Evolutionary conservation across 2,888 invertebrate genomes (phyloP), one percentile per base, ranked within the genome.

Genomic region (Lacanobia wlatinum): DNA sequence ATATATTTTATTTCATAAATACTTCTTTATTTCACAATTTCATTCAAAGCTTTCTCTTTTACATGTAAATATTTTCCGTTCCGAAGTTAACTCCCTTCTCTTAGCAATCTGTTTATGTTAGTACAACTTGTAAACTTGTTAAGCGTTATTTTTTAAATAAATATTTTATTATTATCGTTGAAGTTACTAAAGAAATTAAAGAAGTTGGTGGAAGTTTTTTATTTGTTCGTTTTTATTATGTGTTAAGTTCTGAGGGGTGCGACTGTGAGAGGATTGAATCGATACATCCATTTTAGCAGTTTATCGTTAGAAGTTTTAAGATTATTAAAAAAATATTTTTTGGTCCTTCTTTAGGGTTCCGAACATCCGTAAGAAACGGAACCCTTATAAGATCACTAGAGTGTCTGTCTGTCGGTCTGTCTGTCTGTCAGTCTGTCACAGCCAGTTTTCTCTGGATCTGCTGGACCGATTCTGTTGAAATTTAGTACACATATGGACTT

Each of bases 101-200:
- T 62, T 28, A 10, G 50, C 50, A 59, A 80, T 78, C 62, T 69
- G 76, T 78, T 80, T 62, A 80, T 38, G 40, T 75, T 43, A 65
- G 14, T 40, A 52, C 28, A 59, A 65, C 53, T 80, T 66, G 48
- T 58, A 52, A 80, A 78, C 61, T 75, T 59, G 43, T 14, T 69
- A 46, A 59, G 5, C 43, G 21, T 65, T 62, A 69, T 69, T 69
- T 80, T 75, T 14, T 40, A 64, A 60, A 69, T 61, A 80, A 61
- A 75, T 69, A 62, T 80, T 80, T 68, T 75, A 75, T 65, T 73
- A 53, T 63, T 63, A 73, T 66, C n/a, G 61, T 60, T 23, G 18
- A 55, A 80, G 74, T 77, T 77, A 0, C 2, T 7, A 56, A 58
- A 73, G 38, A 62, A 76, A 62, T 56, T 62, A 58, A 21, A 50